A percentile compares a stretch with the other conserved stretches of the same genome.
Evolutionary conservation across 2,113 vertebrate genomes (phyloP).

Genomic region (Mugil cephalus): DNA sequence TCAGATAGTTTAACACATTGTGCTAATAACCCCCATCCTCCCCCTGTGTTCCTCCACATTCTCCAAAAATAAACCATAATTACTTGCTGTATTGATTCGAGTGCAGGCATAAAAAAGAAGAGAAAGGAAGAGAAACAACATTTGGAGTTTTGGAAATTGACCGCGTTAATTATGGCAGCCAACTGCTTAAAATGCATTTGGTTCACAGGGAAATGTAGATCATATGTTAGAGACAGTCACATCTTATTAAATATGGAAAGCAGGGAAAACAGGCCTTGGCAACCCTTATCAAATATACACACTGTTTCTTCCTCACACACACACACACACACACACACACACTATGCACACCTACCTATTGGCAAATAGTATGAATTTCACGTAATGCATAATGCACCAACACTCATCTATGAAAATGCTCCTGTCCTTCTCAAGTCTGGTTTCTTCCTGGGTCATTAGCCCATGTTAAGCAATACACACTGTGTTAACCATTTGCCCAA

Average conservation of each 20-base stretch:
- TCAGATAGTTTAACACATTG: conserved; percentile 21
- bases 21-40: neutral
- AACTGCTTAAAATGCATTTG: conserved; percentile 73
- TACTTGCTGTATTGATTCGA: conserved; percentile 46
- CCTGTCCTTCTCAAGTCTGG: conserved; percentile 10
- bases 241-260: conserved; percentile 66
- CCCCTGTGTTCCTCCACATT: conserved; percentile 1
- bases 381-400: neutral
- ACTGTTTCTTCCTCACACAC: neutral
- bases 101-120: conserved; percentile 1
- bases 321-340: neutral
- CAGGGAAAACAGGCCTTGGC: conserved; percentile 57
- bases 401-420: neutral
- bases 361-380: neutral
- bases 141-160: conserved; percentile 59
- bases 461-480: conserved; percentile 15
- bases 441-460: conserved; percentile 22
- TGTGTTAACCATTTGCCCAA: neutral
- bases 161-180: conserved; percentile 60
- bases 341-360: neutral
- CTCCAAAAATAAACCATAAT: conserved; percentile 53
- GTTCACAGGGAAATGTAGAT: conserved; percentile 68
- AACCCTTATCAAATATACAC: conserved; percentile 17
- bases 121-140: conserved; percentile 26
- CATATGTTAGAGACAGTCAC: conserved; percentile 58